Evolutionary conservation across 2,888 invertebrate genomes (phyloP), one percentile per base, ranked within the genome.

Genomic region (Cephus pygmeus): DNA sequence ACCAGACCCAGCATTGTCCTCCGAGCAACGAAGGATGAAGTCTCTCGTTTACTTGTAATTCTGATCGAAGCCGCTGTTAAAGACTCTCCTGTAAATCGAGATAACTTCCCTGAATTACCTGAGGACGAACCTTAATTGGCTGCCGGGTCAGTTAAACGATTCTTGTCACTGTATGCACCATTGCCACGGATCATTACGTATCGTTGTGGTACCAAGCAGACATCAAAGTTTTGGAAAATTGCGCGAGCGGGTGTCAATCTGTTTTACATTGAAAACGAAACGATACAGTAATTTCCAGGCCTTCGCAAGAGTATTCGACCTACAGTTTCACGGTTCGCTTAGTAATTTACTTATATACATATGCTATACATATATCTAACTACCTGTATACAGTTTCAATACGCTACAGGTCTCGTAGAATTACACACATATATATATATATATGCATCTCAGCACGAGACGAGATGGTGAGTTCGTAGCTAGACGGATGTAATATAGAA

Each of bases 401-500:
- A 40, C 15, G 40, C 40, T 40, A 15, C 40, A 6, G 0, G 1
- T 6, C 15, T 6, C 40, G 15, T 15, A 40, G 40, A 40, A 40
- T 40, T 15, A 23, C 23, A 23, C n/a, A n/a, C n/a, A n/a, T n/a
- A n/a, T 23, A 12, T 2, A 56, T 23, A 56, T 23, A 23, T 23
- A 23, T 23, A 56, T 56, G 23, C 56, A 23, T 56, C 23, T 23
- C 56, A 56, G 56, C 23, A 56, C 23, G 56, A 23, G 23, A 56
- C 6, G 56, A 23, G 9, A 56, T 9, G 23, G 23, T 56, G 23
- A 56, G 56, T 23, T 56, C 23, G 79, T 76, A 35, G 80, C 79
- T 81, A 81, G 81, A 85, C 82, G 82, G 83, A 83, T 81, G 82
- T 83, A 84, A 83, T 81, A 82, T 82, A 81, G 83, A 83, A 84